Conservation (phyloP, 2,888 invertebrate species). For the Lasioglossum morio region DNA sequence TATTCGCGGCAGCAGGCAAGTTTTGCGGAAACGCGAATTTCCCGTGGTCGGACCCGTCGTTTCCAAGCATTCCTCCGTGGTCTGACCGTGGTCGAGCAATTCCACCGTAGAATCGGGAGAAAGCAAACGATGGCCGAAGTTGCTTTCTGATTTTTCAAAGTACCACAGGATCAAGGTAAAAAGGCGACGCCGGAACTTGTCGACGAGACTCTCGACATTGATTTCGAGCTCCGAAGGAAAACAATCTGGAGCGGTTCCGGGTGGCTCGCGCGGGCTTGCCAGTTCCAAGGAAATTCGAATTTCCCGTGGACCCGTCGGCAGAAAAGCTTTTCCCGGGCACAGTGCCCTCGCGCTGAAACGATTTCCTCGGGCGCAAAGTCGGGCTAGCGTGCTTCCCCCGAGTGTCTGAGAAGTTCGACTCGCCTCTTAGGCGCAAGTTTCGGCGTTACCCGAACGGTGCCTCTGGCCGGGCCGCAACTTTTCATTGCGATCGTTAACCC, state of each 20-base stretch:
- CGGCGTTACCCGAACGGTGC: constrained; percentile 18
- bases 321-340: constrained; percentile 11
- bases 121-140: not conserved
- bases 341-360: not conserved
- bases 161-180: not conserved
- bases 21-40: not conserved
- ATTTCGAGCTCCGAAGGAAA: not conserved
- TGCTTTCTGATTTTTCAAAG: not conserved
- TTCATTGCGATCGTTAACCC: constrained; percentile 41
- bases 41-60: not conserved
- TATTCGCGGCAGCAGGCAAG: not conserved
- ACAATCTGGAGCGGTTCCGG: not conserved
- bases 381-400: not conserved
- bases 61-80: not conserved
- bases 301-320: constrained; percentile 22
- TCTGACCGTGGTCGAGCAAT: not conserved
- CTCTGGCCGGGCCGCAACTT: constrained; percentile 27
- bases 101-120: not conserved
- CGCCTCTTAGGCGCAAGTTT: constrained; percentile 26
- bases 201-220: not conserved
- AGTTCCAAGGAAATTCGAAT: constrained; percentile 34
- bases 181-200: not conserved
- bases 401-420: constrained; percentile 52
- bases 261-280: not conserved
- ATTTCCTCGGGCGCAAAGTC: constrained; percentile 22